phyloP scores from a whole-genome alignment of 2,113 vertebrate genomes.

The Lagopus muta region DNA sequence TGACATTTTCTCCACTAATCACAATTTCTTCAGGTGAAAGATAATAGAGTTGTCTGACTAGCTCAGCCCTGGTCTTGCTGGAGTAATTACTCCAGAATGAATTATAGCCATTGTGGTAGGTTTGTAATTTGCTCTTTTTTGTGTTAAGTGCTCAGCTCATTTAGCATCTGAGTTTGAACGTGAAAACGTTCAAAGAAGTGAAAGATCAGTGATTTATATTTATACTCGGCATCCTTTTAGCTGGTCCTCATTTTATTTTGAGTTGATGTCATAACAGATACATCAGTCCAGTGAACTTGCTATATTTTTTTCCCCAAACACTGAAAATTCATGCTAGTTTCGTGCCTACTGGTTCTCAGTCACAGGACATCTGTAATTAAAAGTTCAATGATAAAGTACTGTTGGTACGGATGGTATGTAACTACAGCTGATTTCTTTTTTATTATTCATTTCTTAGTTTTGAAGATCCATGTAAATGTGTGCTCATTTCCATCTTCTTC shows the following conservation, averaged over 20 bases:
- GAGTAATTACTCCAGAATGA: neutral
- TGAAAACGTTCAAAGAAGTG: conserved; percentile 28
- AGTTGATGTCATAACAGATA: neutral
- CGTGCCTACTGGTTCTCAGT: conserved; percentile 4
- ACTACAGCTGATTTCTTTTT: conserved; percentile 34
- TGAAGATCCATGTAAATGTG: neutral
- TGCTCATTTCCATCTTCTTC: conserved; percentile 18
- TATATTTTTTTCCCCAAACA: neutral
- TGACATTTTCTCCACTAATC: conserved; percentile 49
- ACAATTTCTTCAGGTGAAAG: conserved; percentile 4
- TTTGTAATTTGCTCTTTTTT: neutral
- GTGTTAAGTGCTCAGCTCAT: neutral
- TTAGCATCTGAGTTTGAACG: conserved; percentile 20
- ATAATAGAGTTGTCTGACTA: conserved; percentile 19
- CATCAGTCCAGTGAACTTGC: neutral
- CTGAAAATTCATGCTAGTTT: conserved; percentile 35
- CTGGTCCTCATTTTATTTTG: conserved; percentile 7
- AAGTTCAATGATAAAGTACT: conserved; percentile 44
- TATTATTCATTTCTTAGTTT: conserved; percentile 37
- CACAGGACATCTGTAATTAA: conserved; percentile 53
- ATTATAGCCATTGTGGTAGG: neutral
- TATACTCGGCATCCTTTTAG: neutral
- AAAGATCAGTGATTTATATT: conserved; percentile 38
- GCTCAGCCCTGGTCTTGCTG: conserved; percentile 8
- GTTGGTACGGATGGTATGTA: conserved; percentile 16